phyloP scores from a whole-genome alignment of 1,140 invertebrate species.

The Uloborus diversus region DNA sequence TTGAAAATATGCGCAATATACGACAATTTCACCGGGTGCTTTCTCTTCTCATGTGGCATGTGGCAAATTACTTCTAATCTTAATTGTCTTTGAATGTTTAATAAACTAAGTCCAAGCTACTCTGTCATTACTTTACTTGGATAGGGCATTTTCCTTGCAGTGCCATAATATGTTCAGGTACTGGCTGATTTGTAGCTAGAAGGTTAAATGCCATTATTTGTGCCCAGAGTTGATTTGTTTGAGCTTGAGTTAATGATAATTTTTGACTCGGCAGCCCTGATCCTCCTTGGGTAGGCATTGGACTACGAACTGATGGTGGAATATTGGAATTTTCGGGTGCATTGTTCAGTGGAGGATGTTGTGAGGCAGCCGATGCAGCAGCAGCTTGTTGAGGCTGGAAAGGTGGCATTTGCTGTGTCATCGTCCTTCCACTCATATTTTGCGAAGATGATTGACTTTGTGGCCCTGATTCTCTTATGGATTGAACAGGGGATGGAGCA shows the following conservation, averaged over 20 bases:
- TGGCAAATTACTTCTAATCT: constrained; percentile 78
- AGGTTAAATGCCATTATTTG: no score
- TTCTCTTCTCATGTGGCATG: constrained; percentile 89
- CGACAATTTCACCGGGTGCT: no score
- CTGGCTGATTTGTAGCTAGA: constrained; percentile 89
- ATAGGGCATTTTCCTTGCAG: constrained; percentile 91
- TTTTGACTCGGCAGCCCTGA: no score
- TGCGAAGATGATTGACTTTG: constrained; percentile 7
- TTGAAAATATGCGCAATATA: no score
- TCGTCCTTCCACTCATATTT: constrained; percentile 24
- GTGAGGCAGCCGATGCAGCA: constrained; percentile 52
- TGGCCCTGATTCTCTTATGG: not conserved
- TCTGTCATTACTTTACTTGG: constrained; percentile 94
- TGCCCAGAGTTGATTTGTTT: no score
- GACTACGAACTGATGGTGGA: constrained; percentile 34
- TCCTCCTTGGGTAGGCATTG: no score
- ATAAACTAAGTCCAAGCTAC: constrained; percentile 85
- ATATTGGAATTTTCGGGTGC: constrained; percentile 11
- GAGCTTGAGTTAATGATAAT: no score
- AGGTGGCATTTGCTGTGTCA: constrained; percentile 46
- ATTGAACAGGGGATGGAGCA: constrained; percentile 33
- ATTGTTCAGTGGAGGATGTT: constrained; percentile 19
- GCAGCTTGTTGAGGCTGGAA: constrained; percentile 58
- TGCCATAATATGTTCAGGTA: constrained; percentile 91
- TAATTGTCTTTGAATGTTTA: constrained; percentile 93